These are phyloP conservation scores for Conus canariensis DNA, from an alignment of 2,888 invertebrate genomes.

Conservation along the genomic window DNA sequence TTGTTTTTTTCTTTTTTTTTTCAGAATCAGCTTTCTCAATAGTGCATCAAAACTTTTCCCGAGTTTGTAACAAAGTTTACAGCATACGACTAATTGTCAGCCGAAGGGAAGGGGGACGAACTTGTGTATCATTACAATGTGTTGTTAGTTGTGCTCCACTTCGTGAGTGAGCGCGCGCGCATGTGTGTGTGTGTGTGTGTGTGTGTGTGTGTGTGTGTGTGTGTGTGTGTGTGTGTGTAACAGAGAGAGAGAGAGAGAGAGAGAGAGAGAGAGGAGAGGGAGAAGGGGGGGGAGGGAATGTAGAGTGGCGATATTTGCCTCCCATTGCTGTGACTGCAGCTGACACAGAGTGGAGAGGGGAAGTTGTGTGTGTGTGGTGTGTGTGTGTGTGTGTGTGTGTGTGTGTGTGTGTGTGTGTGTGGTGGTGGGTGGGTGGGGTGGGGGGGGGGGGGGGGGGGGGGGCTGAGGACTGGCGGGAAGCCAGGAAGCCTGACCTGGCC, in stretches of 20 bases:
- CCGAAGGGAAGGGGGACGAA: too few relatives aligned
- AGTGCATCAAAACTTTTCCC: too few relatives aligned
- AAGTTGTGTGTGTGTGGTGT: neutral
- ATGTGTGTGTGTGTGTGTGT: neutral
- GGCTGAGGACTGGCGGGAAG: too few relatives aligned
- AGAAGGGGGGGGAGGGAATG: neutral
- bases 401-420: too few relatives aligned
- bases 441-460: neutral
- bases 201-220: neutral
- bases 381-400: neutral
- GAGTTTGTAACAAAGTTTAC: too few relatives aligned
- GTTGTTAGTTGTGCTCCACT: too few relatives aligned
- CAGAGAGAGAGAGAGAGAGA: neutral
- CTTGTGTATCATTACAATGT: too few relatives aligned
- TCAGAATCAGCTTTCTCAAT: too few relatives aligned
- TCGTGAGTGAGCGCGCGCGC: neutral
- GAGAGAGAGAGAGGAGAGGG: neutral
- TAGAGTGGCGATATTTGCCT: neutral
- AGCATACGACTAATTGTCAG: too few relatives aligned
- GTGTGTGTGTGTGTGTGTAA: neutral
- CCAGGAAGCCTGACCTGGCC: too few relatives aligned
- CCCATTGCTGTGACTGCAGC: neutral
- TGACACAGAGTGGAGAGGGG: neutral
- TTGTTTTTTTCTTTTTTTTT: too few relatives aligned
- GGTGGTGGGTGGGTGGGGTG: neutral